These are phyloP conservation scores for Eospalax fontanierii DNA, from an alignment of 2,797 vertebrate genomes.

Conservation along the genomic window DNA sequence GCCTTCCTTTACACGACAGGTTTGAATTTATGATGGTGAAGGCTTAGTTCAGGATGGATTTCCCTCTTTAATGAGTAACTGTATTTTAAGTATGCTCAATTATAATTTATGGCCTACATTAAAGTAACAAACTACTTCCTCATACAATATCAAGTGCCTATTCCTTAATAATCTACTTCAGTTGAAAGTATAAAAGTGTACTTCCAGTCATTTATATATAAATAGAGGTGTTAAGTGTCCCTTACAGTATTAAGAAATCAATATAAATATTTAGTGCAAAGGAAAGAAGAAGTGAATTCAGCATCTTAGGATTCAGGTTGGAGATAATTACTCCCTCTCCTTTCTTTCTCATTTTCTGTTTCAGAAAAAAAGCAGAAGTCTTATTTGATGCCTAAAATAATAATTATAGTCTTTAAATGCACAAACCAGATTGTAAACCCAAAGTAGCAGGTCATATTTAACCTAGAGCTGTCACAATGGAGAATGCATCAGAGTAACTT, in stretches of 20 bases:
- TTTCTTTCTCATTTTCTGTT: constrained; percentile 71
- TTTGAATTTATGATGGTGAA: constrained; percentile 62
- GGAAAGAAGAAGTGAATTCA: constrained; percentile 82
- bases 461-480: constrained; percentile 7
- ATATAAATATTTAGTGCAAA: constrained; percentile 84
- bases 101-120: constrained; percentile 81
- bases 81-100: constrained; percentile 75
- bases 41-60: constrained; percentile 45
- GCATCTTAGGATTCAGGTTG: constrained; percentile 67
- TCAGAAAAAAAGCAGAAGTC: constrained; percentile 65
- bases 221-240: constrained; percentile 69
- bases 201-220: constrained; percentile 78
- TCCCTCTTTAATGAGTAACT: constrained; percentile 55
- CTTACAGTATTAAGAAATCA: constrained; percentile 77
- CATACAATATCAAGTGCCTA: constrained; percentile 68
- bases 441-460: constrained; percentile 58
- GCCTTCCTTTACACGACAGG: not conserved
- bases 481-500: constrained; percentile 25
- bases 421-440: constrained; percentile 27
- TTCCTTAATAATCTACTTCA: constrained; percentile 82
- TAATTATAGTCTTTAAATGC: constrained; percentile 73
- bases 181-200: constrained; percentile 67
- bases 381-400: constrained; percentile 70
- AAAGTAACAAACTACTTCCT: constrained; percentile 75
- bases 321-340: constrained; percentile 73